Base-by-base conservation (phyloP, 2,888 invertebrate species). In the Adineta ricciae region DNA sequence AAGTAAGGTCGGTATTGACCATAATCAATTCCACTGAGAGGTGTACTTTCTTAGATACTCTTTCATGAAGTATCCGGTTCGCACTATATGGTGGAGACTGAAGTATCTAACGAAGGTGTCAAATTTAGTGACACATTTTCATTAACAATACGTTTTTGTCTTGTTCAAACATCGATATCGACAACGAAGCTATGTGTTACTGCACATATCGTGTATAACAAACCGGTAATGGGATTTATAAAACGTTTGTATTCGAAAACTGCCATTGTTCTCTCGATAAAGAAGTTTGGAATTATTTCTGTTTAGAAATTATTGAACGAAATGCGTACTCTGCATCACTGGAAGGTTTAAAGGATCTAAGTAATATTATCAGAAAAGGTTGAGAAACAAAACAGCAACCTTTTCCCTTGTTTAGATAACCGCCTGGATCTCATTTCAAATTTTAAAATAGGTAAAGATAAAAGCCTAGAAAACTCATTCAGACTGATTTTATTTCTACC, bases 111-210 rank as follows among this genome's bases (percentile, higher is more conserved):
- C 41, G n/a, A 21, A 2, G 78, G 78, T 41, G 78, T 78, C 0
- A 41, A n/a, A 41, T 78, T 41, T 78, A n/a, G 78, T 78, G 78
- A 78, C 41, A 78, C 78, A 78, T 78, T 78, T 41, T 2, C 9
- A 24, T 24, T 78, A 9, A 11, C 41, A 2, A 41, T 78, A 41
- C 78, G 78, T n/a, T 78, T 19, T 78, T 78, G 78, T 41, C 41
- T 78, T 41, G 41, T 78, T 5, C 78, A 78, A 78, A 78, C 9
- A 41, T 38, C 78, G 1, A 0, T 19, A n/a, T 41, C 38, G 14
- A 38, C 24, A 41, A n/a, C 41, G 0, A n/a, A 78, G 24, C 11
- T 78, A 24, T 11, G 41, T 24, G 41, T 78, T n/a, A 78, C 78
- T 24, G 78, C 78, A 24, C 41, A 41, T 24, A 11, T 78, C n/a